Conservation (phyloP, 2,797 vertebrate species). For the Apogon talboti region DNA sequence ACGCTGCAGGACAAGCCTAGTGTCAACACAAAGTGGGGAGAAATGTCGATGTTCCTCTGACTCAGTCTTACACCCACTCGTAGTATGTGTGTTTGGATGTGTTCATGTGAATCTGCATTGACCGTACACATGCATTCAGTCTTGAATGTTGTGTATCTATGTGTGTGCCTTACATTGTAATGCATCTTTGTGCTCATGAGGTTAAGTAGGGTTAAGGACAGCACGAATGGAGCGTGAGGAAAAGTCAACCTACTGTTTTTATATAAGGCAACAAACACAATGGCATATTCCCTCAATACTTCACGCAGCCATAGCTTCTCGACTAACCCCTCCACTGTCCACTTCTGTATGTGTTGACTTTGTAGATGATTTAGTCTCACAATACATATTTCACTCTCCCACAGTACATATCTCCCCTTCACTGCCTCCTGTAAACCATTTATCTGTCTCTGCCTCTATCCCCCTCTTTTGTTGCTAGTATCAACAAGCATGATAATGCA, state of each 20-base stretch:
- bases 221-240: conserved; percentile 48
- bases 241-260: conserved; percentile 56
- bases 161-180: conserved; percentile 27
- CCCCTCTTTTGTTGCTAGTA: neutral
- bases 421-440: conserved; percentile 28
- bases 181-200: conserved; percentile 26
- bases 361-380: conserved; percentile 34
- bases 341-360: conserved; percentile 31
- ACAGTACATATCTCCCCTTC: neutral
- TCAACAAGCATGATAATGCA: conserved; percentile 3
- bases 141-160: conserved; percentile 8
- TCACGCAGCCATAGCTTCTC: conserved; percentile 36
- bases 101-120: conserved; percentile 34
- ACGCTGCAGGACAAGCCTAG: conserved; percentile 66
- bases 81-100: conserved; percentile 27
- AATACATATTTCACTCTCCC: conserved; percentile 24
- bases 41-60: conserved; percentile 67
- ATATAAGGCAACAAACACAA: conserved; percentile 51
- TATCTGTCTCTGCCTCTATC: neutral
- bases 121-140: conserved; percentile 1
- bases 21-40: conserved; percentile 61
- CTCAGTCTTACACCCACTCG: conserved; percentile 61
- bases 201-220: conserved; percentile 65
- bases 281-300: conserved; percentile 40
- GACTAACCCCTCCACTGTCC: conserved; percentile 33